Base-by-base conservation (phyloP, 2,888 invertebrate genomes). In the Marasmarcha lunaedactyla region DNA sequence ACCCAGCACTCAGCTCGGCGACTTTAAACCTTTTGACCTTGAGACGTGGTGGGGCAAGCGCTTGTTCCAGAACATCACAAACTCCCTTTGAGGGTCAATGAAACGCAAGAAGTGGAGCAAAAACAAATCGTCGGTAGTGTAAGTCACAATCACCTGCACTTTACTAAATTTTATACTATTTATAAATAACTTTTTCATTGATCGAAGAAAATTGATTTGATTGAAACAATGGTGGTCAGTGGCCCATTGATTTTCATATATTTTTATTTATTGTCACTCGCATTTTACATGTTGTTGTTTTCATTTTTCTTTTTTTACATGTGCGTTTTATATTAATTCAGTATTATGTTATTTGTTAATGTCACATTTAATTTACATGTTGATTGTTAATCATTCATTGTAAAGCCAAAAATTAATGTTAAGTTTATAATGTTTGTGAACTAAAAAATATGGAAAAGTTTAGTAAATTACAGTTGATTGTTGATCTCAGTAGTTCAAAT, bases 31-130 rank as follows among this genome's bases (percentile, higher is more conserved):
- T 13, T 95, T 95, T 61, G 95, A 95, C 79, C 85, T 95, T 59
- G 95, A 94, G 66, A 90, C 92, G 27, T 95, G 94, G 92, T 95
- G 94, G 94, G 94, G 94, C 46, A 91, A 92, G 64, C 85, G 94
- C 48, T 81, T 93, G 46, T 93, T 91, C 79, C 91, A 93, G 57
- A 93, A 92, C 68, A 91, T 94, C 67, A 93, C 93, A 42, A 92
- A 90, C 70, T 93, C 92, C 45, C 86, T 89, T 51, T 88, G 84
- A 86, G 54, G 42, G 40, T 39, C 30, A 37, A 37, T 35, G 41
- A 36, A 42, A 26, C 38, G 39, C 44, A 45, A 36, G 48, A 47
- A 50, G 42, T 52, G 64, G 61, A 62, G 59, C 57, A 63, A 51
- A 48, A 20, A 53, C 57, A 55, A 55, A 56, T 56, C 59, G 10